Evolutionary conservation across 2,888 invertebrate species (phyloP).

Genomic region (Phasia obesa): DNA sequence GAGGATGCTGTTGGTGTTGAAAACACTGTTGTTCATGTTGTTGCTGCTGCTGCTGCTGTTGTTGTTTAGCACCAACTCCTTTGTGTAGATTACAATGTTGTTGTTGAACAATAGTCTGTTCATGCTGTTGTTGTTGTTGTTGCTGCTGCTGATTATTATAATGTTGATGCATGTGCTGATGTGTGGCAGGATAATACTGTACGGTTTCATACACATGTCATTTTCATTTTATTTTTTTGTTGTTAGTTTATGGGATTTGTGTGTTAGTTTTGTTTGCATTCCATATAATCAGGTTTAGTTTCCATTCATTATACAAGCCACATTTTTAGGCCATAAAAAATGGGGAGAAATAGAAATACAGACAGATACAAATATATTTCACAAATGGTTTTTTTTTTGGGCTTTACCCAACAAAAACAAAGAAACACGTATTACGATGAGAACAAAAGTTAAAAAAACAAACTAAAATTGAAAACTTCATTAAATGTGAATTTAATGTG

Average conservation of each 20-base stretch:
- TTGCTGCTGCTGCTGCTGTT: slow-evolving; percentile 34
- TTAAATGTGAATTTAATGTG: slow-evolving; percentile 46
- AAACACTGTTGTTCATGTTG: slow-evolving; percentile 39
- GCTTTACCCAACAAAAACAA: slow-evolving; percentile 8
- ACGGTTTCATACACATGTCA: slow-evolving; percentile 29
- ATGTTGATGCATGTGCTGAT: slow-evolving; percentile 77
- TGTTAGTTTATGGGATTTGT: slow-evolving; percentile 37
- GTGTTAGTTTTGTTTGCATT: neutral
- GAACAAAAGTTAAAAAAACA: slow-evolving; percentile 2
- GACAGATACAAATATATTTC: slow-evolving; percentile 21
- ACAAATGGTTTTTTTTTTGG: slow-evolving; percentile 13
- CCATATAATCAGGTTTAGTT: slow-evolving; percentile 51
- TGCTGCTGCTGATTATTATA: slow-evolving; percentile 63
- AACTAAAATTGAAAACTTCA: slow-evolving; percentile 36
- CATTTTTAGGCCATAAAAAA: slow-evolving; percentile 55
- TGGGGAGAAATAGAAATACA: slow-evolving; percentile 12
- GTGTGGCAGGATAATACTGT: slow-evolving; percentile 77
- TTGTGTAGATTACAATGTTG: slow-evolving; percentile 64
- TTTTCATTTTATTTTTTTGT: slow-evolving; percentile 50
- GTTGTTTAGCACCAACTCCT: slow-evolving; percentile 60
- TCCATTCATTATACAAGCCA: slow-evolving; percentile 58
- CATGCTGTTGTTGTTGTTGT: slow-evolving; percentile 67
- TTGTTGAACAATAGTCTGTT: slow-evolving; percentile 38
- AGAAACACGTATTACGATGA: neutral
- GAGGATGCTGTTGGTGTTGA: slow-evolving; percentile 39